These are phyloP conservation scores for Malurus elegans DNA, from an alignment of 2,113 vertebrate genomes.

Conservation along the genomic window DNA sequence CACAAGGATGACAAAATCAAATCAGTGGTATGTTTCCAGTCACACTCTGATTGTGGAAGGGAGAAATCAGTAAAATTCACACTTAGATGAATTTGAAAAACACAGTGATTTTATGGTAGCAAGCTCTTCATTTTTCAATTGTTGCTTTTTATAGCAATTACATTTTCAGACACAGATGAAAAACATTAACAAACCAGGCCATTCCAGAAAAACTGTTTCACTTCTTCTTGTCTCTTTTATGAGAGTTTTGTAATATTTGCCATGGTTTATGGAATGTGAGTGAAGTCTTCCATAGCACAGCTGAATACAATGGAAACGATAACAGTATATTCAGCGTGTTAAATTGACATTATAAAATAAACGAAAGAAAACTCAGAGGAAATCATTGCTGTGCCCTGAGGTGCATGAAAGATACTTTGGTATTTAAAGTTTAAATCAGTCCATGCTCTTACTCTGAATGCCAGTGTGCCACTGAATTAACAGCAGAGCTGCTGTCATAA, in stretches of 20 bases:
- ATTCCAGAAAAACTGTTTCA: background rate
- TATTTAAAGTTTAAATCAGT: conserved; percentile 55
- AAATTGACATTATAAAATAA: background rate
- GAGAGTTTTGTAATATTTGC: background rate
- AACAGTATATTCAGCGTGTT: too few relatives aligned
- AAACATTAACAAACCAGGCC: background rate
- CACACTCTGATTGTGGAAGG: background rate
- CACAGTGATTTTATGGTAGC: background rate
- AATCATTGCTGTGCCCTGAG: background rate
- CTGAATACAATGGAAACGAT: background rate
- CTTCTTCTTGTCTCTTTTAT: background rate
- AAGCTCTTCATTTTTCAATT: background rate
- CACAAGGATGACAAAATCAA: background rate
- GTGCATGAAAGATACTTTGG: background rate
- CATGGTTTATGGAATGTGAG: background rate
- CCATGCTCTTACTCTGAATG: background rate
- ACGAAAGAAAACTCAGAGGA: background rate
- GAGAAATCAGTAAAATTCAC: background rate
- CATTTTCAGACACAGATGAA: background rate
- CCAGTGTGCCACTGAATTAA: background rate
- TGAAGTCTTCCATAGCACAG: background rate
- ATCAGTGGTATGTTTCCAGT: background rate
- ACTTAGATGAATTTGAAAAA: background rate
- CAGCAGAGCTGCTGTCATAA: background rate
- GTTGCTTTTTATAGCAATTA: background rate